Base-by-base conservation (phyloP, 2,797 vertebrate genomes). In the Apogon hyalosoma region DNA sequence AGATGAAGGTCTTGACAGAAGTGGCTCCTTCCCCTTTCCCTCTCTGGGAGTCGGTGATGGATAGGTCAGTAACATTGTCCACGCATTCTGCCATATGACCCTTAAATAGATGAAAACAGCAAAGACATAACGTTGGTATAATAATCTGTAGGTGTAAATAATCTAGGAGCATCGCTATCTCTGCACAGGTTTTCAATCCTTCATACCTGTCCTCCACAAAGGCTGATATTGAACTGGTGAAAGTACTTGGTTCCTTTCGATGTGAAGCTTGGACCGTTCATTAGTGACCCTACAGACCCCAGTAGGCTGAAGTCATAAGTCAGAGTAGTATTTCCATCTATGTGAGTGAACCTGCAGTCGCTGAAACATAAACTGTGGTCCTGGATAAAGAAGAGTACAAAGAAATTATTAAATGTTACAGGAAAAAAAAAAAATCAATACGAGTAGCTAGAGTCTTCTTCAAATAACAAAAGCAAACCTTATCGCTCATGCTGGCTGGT, bases 221-320 rank as follows among this genome's bases (percentile, higher is more conserved):
- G 89, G 86, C 97, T 98, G 91, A 99, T 96, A 60, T 98, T 99
- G 87, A 98, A 99, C 81, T 96, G 94, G 79, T 98, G 97, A 83
- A 95, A 98, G 89, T 98, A 99, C 67, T 97, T 97, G 45, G 97
- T 98, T 69, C 98, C 98, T 87, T 97, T 96, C 49, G 97, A 96
- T 7, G 98, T 99, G 74, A 99, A 99, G 85, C 96, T 98, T 0
- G 98, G 98, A 7, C 97, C 96, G 0, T 96, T 98, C 94, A 97
- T 97, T 74, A 98, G 85, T 0, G 95, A 95, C 11, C 95, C 95
- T 40, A 94, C 94, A 0, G 88, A 90, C 39, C 95, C 95, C 19
- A 99, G 94, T 41, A 77, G 90, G 80, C 92, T 95, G 72, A 98
- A 97, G 90, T 98, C 94, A 15, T 95, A 99, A 39, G 80, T 95